Evolutionary conservation across 2,888 invertebrate species (phyloP), one percentile per base, ranked within the genome.

Genomic region (Blastobasis adustella): DNA sequence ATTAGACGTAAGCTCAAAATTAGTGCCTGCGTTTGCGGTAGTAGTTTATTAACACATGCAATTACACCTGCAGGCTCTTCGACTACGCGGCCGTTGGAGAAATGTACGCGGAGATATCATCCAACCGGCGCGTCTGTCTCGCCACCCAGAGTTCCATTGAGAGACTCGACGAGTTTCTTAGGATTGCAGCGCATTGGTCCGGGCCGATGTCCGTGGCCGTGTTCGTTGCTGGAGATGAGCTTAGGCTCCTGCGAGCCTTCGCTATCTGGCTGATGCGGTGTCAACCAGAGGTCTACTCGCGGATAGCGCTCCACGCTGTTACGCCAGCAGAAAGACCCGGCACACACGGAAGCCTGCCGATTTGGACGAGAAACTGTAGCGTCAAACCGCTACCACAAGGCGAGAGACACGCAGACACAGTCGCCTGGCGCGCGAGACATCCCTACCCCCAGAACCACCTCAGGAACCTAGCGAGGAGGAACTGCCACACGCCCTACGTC

Each of bases 371-470:
- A 53, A 91, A 93, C 61, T 96, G 96, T 68, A 90, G 90, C 39
- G 90, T 91, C 54, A 93, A 93, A 0, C 93, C 95, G 49, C 83
- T 91, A 36, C 81, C 95, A 10, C 76, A 93, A 4, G 92, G 90
- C 51, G 82, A 90, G 36, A 82, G 94, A 42, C 86, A 91, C 2
- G 77, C 87, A 0, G 92, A 92, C 49, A 93, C 93, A 4, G 85
- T 91, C 4, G 90, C 91, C 50, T 96, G 96, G 96, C 87, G 95
- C 50, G 86, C 92, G 46, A 91, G 92, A 54, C 91, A 94, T 69
- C 92, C 94, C 0, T 97, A 97, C 73, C 97, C 97, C 0, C 97
- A 97, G 81, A 97, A 97, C 71, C 95, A 96, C 69, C 84, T 97
- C 83, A 88, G 97, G 59, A 97, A 97, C 75, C 79, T 96, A 51